Evolutionary conservation across 2,888 invertebrate species (phyloP).

Genomic region (Sinhomidia bicolor): DNA sequence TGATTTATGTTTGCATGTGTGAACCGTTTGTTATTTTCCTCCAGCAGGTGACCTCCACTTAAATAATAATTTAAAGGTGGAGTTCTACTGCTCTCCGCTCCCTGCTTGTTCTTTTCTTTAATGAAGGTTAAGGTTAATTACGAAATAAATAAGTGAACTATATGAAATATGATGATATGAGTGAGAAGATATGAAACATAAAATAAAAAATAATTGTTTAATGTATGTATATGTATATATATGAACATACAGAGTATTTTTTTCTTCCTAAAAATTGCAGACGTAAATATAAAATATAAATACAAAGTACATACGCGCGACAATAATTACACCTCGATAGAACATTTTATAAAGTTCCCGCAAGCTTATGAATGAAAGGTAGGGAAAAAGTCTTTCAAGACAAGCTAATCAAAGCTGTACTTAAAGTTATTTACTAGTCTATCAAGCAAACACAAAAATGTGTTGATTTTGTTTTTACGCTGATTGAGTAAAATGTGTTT

Average conservation of each 20-base stretch:
- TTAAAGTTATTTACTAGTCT: too few relatives aligned
- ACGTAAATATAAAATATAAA: not conserved
- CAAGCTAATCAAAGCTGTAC: not conserved
- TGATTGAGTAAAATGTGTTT: not conserved
- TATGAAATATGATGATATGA: not conserved
- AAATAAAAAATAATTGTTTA: not conserved
- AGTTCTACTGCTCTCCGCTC: not conserved
- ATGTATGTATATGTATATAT: not conserved
- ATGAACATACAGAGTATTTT: not conserved
- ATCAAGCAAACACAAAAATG: not conserved
- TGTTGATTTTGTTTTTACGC: not conserved
- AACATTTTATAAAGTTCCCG: too few relatives aligned
- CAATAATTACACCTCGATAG: constrained; percentile 38
- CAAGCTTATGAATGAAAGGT: constrained; percentile 8
- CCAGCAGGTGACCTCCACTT: constrained; percentile 37
- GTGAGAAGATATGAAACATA: too few relatives aligned
- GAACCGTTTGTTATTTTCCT: not conserved
- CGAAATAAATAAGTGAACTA: not conserved
- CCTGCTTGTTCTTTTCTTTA: not conserved
- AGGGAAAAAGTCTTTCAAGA: not conserved
- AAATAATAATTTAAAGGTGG: constrained; percentile 7
- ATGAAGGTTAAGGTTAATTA: constrained; percentile 51
- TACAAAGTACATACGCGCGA: not conserved
- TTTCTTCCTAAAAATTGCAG: not conserved
- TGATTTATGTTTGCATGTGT: not conserved